Conservation (phyloP, 2,113 vertebrate species). For the Colistium nudipinnis region DNA sequence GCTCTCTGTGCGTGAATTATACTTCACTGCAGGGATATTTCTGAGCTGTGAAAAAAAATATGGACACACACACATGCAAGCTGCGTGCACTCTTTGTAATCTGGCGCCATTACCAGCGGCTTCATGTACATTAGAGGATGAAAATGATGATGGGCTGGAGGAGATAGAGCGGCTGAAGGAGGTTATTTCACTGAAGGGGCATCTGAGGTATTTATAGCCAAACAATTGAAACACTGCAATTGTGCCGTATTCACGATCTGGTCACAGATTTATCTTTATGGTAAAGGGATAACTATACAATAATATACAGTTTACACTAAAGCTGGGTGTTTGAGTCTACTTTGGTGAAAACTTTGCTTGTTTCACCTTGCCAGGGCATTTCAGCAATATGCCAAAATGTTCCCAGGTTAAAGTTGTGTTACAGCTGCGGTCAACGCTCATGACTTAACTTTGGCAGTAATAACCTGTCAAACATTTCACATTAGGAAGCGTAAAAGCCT, state of each 20-base stretch:
- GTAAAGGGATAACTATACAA: conserved; percentile 43
- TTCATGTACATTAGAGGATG: conserved; percentile 79
- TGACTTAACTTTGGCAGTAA: conserved; percentile 72
- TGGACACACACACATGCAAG: conserved; percentile 29
- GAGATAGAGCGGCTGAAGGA: conserved; percentile 56
- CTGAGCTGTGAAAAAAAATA: conserved; percentile 38
- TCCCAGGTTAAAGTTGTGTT: conserved; percentile 72
- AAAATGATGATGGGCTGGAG: conserved; percentile 63
- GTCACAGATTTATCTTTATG: conserved; percentile 56
- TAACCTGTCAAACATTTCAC: conserved; percentile 76
- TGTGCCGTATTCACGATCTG: conserved; percentile 59
- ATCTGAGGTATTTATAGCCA: conserved; percentile 74
- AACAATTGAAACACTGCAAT: conserved; percentile 64
- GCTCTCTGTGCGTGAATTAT: conserved; percentile 70
- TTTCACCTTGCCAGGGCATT: conserved; percentile 61
- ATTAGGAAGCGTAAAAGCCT: conserved; percentile 72
- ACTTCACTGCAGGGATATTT: conserved; percentile 76
- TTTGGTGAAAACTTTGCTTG: conserved; percentile 49
- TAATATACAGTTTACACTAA: conserved; percentile 25
- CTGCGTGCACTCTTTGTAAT: conserved; percentile 71
- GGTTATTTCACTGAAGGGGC: conserved; percentile 68
- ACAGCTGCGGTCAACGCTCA: conserved; percentile 70
- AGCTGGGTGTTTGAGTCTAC: conserved; percentile 27
- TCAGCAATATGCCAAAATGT: conserved; percentile 50
- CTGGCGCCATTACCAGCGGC: conserved; percentile 76